Base-by-base conservation (phyloP, 2,888 invertebrate species). In the Leptopilina drosophilae region DNA sequence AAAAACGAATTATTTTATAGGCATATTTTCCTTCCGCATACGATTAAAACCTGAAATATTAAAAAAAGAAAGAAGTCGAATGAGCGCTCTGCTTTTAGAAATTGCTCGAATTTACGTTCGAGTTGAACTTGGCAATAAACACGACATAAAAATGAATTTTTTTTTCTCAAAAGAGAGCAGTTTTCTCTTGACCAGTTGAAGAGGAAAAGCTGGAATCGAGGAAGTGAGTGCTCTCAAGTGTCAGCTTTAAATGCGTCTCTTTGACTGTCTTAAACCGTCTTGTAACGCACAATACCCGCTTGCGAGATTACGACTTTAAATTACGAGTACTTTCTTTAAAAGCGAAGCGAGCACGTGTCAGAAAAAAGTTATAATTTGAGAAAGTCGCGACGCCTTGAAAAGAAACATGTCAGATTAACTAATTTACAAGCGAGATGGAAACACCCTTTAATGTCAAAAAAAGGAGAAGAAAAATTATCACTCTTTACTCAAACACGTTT, bases 181-280 rank as follows among this genome's bases (percentile, higher is more conserved):
- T 83, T 79, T 78, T 81, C 78, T 80, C 77, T 77, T 20, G 14
- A 56, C 53, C 12, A 33, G n/a, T 42, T 66, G 65, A 66, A 33
- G 77, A 64, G 66, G 64, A 66, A 73, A 73, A 53, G 33, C 69
- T 73, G 53, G 14, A 53, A 56, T 73, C 53, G 53, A 73, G 69
- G 69, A 73, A 73, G 69, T 56, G 69, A 73, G 33, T 49, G 69
- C 69, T 53, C 69, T 15, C 49, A 67, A 73, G 49, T 73, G 69
- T 73, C 69, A 73, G 69, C 26, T 73, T 56, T 73, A 56, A 73
- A 73, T 11, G 53, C 53, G 53, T 33, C 62, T 67, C 46, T 15
- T 15, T 42, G 42, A 42, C 42, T 42, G 33, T 42, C 42, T 42
- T 42, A 42, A 20, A 33, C 33, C 33, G 15, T 67, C 46, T 46